phyloP scores from a whole-genome alignment of 2,797 vertebrate genomes.

The Acridotheres tristis region DNA sequence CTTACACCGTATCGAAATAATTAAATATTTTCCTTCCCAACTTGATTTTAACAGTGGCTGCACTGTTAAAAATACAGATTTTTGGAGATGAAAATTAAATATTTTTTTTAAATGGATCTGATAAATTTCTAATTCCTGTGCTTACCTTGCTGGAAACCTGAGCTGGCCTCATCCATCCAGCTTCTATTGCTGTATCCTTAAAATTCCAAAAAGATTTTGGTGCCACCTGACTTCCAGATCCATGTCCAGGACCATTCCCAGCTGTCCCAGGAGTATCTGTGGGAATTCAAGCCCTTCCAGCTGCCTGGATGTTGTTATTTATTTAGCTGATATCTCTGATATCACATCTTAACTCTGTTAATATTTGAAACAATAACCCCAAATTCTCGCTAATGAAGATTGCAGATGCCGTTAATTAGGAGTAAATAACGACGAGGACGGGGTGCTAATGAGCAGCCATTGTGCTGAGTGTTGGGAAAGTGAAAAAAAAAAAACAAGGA shows the following conservation, averaged over 20 bases:
- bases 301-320: not conserved
- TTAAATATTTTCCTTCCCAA: not conserved
- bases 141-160: not conserved
- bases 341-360: not conserved
- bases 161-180: not conserved
- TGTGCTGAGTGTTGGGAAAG: not conserved
- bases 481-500: not conserved
- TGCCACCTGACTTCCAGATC: not conserved
- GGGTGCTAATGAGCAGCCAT: not conserved
- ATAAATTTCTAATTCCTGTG: not conserved
- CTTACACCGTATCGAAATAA: not conserved
- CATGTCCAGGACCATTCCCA: fast-evolving
- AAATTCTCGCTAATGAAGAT: not conserved
- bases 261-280: not conserved
- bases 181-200: not conserved
- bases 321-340: not conserved
- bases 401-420: not conserved
- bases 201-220: not conserved
- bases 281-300: not conserved
- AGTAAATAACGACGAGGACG: not conserved
- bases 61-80: not conserved
- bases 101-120: not conserved
- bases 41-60: not conserved
- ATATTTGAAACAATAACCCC: not conserved
- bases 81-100: not conserved